phyloP scores from a whole-genome alignment of 2,113 vertebrate genomes.

The Butorides virescens region DNA sequence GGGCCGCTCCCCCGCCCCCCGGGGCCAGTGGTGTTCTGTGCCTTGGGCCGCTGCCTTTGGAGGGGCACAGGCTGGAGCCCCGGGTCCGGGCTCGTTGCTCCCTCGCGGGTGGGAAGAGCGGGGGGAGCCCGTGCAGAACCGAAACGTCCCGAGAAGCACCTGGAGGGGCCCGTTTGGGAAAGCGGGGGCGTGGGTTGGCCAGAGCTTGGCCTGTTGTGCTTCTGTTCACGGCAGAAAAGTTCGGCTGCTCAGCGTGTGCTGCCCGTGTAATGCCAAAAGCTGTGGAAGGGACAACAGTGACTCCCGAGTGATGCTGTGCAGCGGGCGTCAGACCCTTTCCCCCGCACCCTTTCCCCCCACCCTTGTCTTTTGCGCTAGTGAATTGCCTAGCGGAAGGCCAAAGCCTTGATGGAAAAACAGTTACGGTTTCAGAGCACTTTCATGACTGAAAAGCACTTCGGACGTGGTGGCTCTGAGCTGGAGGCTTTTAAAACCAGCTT shows the following conservation, averaged over 20 bases:
- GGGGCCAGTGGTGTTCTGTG: background rate
- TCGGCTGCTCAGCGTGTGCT: no score
- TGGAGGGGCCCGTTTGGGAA: background rate
- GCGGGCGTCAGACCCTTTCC: background rate
- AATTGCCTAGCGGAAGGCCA: background rate
- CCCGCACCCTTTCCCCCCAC: no score
- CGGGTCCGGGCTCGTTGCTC: background rate
- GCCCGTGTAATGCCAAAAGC: no score
- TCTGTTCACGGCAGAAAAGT: fast-evolving
- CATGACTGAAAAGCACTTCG: background rate
- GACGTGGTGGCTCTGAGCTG: background rate
- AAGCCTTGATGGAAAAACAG: background rate
- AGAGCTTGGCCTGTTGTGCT: background rate
- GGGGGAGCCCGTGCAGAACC: background rate
- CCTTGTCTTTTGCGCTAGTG: background rate
- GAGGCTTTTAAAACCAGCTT: background rate
- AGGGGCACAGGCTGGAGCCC: fast-evolving
- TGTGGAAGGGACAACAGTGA: background rate
- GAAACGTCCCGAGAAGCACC: background rate
- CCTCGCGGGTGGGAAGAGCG: background rate
- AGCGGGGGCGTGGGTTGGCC: no score
- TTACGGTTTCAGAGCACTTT: fast-evolving
- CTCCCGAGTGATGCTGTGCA: background rate
- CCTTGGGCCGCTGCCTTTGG: background rate
- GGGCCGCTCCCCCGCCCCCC: background rate